phyloP scores from a whole-genome alignment of 2,113 vertebrate species.

The Saguinus midas region DNA sequence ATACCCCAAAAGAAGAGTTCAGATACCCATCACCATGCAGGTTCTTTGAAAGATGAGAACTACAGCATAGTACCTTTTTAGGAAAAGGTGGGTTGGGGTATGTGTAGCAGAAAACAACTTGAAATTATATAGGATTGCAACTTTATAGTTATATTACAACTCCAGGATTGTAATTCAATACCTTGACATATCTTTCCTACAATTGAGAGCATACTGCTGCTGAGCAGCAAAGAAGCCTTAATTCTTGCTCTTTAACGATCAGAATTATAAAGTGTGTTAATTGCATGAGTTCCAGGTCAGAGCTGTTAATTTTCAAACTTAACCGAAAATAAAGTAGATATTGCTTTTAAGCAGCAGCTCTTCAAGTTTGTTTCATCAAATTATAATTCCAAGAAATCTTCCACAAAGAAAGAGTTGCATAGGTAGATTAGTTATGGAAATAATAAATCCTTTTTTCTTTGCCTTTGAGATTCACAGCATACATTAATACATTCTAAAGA shows the following conservation, averaged over 20 bases:
- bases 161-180: neutral
- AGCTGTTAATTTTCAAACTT: neutral
- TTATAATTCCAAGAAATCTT: neutral
- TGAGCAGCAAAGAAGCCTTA: neutral
- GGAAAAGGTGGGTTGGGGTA: neutral
- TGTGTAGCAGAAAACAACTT: neutral
- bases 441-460: neutral
- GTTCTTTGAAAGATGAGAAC: neutral
- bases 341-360: neutral
- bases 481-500: neutral
- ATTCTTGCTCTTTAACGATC: neutral
- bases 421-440: neutral
- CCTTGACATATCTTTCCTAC: neutral
- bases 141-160: neutral
- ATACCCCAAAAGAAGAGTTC: too few species aligned
- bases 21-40: neutral
- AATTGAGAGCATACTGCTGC: neutral
- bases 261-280: neutral
- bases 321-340: neutral
- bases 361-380: neutral
- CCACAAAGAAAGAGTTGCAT: neutral
- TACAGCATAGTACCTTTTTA: neutral
- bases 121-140: neutral
- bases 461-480: neutral
- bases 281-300: neutral